These are phyloP conservation scores for Xanthorhoe designata DNA, from an alignment of 2,888 invertebrate genomes.

Conservation along the genomic window DNA sequence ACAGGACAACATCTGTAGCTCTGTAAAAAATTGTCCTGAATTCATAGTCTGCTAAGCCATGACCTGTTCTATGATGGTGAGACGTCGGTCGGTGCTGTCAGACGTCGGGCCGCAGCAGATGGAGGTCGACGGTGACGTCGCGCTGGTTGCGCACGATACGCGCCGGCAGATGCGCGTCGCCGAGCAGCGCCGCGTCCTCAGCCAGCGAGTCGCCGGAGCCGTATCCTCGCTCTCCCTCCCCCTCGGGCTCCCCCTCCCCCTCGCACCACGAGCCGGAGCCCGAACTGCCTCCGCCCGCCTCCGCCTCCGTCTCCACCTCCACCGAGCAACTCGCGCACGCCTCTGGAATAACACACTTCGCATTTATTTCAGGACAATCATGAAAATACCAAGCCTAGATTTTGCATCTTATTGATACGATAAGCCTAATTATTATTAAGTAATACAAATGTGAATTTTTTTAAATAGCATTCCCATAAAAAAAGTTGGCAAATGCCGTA, in stretches of 20 bases:
- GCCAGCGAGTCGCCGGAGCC: constrained; percentile 83
- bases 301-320: constrained; percentile 77
- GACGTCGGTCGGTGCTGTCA: constrained; percentile 47
- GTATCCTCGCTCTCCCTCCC: constrained; percentile 75
- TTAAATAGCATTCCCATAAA: no score
- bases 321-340: constrained; percentile 79
- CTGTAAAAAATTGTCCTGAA: no score
- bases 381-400: neutral
- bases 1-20: no score
- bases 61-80: neutral
- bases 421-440: neutral
- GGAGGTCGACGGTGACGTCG: constrained; percentile 80
- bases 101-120: constrained; percentile 77
- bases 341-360: constrained; percentile 64
- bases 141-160: constrained; percentile 68
- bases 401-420: neutral
- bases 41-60: neutral
- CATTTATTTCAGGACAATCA: neutral
- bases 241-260: constrained; percentile 74
- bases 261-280: constrained; percentile 84
- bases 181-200: constrained; percentile 78
- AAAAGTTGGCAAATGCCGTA: no score
- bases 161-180: constrained; percentile 62
- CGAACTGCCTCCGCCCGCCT: constrained; percentile 75
- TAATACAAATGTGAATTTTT: neutral